Evolutionary conservation across 1,140 invertebrate species (phyloP).

Genomic region (Pteromalus puparum): DNA sequence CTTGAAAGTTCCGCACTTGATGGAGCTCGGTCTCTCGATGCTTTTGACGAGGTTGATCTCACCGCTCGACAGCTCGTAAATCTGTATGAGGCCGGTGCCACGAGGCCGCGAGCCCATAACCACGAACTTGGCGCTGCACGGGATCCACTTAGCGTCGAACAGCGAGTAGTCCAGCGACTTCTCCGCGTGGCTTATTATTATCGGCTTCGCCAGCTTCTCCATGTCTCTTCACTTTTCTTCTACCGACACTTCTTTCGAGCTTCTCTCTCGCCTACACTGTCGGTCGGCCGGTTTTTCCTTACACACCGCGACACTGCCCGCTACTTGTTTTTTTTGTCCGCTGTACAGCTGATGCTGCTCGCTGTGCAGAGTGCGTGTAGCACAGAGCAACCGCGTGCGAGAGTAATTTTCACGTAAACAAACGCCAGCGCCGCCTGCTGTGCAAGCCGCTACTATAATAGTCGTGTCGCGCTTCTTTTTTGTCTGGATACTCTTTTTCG

Average conservation of each 20-base stretch:
- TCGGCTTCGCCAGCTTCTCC: conserved; percentile 85
- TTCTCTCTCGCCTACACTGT: not conserved
- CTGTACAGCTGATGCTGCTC: no score
- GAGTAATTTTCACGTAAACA: conserved; percentile 42
- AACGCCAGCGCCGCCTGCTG: conserved; percentile 46
- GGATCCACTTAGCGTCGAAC: conserved; percentile 96
- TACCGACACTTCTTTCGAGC: not conserved
- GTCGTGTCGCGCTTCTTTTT: not conserved
- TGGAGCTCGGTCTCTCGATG: conserved; percentile 86
- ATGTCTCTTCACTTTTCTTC: conserved; percentile 54
- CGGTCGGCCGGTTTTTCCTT: no score
- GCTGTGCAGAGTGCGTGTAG: not conserved
- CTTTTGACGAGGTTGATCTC: conserved; percentile 84
- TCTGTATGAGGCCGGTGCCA: conserved; percentile 89
- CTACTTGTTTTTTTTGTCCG: not conserved
- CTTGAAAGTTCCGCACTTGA: conserved; percentile 96
- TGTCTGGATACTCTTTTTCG: not conserved
- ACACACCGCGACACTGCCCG: no score
- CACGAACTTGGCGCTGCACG: conserved; percentile 93
- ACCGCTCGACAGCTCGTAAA: conserved; percentile 88
- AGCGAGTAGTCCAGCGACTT: conserved; percentile 90
- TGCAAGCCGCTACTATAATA: not conserved
- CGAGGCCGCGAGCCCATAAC: conserved; percentile 89
- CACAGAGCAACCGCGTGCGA: not conserved
- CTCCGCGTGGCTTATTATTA: conserved; percentile 92